A percentile compares a stretch with the other conserved stretches of the same genome.
Evolutionary conservation across 1,140 invertebrate species (phyloP).

Genomic region (Drosophila trapezifrons): DNA sequence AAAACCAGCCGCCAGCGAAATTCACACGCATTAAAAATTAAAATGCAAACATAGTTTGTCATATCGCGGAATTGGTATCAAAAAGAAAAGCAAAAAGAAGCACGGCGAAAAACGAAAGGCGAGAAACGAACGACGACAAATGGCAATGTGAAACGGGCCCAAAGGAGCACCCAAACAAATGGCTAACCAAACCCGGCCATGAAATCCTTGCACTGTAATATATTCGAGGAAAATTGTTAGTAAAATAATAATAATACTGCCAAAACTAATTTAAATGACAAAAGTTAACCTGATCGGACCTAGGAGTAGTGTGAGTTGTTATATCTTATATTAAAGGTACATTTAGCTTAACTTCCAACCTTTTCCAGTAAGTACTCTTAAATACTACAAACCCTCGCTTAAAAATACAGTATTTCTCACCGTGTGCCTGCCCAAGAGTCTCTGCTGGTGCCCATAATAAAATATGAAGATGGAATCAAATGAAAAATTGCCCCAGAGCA

Average conservation of each 20-base stretch:
- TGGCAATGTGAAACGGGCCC: constrained; percentile 66
- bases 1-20: constrained; percentile 69
- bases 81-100: constrained; percentile 10
- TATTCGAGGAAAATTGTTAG: no score
- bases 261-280: no score
- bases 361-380: background rate
- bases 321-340: rapidly evolving
- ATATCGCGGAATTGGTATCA: constrained; percentile 83
- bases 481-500: constrained; percentile 83
- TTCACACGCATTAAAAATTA: constrained; percentile 84
- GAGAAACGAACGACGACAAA: constrained; percentile 58
- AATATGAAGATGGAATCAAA: constrained; percentile 84
- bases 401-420: background rate
- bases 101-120: constrained; percentile 26
- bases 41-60: constrained; percentile 83
- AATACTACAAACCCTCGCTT: background rate
- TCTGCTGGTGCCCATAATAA: constrained; percentile 69
- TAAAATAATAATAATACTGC: no score
- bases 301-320: no score
- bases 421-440: constrained; percentile 17
- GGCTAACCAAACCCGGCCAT: constrained; percentile 29
- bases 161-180: constrained; percentile 36
- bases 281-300: no score
- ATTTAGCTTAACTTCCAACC: rapidly evolving
- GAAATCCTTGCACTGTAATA: constrained; percentile 27